Conservation (phyloP, 2,888 invertebrate species). For the Drosophila peninsularis region DNA sequence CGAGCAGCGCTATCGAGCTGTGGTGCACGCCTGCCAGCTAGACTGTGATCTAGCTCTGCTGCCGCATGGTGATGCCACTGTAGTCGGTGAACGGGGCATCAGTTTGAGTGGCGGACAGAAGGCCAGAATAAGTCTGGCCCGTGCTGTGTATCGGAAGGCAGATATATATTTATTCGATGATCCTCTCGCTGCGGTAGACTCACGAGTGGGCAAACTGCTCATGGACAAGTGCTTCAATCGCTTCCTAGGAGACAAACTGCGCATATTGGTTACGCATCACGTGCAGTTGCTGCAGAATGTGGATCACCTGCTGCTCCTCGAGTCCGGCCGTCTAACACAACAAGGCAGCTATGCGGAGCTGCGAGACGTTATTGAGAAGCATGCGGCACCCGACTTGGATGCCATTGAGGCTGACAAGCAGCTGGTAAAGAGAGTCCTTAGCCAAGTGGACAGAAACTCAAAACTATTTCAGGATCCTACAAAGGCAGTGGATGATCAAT, state of each 20-base stretch:
- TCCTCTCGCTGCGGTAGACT: constrained; percentile 91
- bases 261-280: constrained; percentile 90
- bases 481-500: constrained; percentile 10
- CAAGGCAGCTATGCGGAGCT: constrained; percentile 84
- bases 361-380: constrained; percentile 85
- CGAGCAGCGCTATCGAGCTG: constrained; percentile 85
- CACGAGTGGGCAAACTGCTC: constrained; percentile 90
- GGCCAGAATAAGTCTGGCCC: constrained; percentile 90
- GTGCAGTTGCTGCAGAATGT: constrained; percentile 87
- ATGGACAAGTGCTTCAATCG: constrained; percentile 89
- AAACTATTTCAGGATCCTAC: constrained; percentile 46
- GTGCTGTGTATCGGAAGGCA: constrained; percentile 89
- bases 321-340: constrained; percentile 83
- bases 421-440: constrained; percentile 71
- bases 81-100: constrained; percentile 89
- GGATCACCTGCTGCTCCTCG: constrained; percentile 86
- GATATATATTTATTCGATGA: constrained; percentile 92
- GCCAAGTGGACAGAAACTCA: constrained; percentile 73
- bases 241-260: constrained; percentile 87
- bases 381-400: constrained; percentile 72
- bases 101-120: constrained; percentile 90
- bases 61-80: constrained; percentile 86
- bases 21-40: constrained; percentile 87
- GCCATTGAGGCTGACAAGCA: constrained; percentile 68
- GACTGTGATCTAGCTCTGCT: constrained; percentile 87